A percentile compares a stretch with the other conserved stretches of the same genome.
Conservation (phyloP, 2,113 vertebrate genomes). For the Rattus norvegicus region GRCr8 NC_086025.1:59921501-59922000, state of each 20-base stretch:
- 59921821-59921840: too few relatives aligned
- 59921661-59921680: neutral
- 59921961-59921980: slow-evolving; percentile 57
- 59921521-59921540: neutral
- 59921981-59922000: neutral
- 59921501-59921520: neutral
- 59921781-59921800: neutral
- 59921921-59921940: neutral
- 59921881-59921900: neutral
- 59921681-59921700: neutral
- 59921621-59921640: neutral
- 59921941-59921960: neutral
- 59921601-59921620: neutral
- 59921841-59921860: neutral
- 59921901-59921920: neutral
- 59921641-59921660: neutral
- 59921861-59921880: fast-evolving
- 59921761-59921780: neutral
- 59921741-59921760: neutral
- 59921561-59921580: neutral
- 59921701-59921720: neutral
- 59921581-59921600: neutral
- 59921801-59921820: neutral
- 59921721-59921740: neutral
- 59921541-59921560: neutral